phyloP scores from a whole-genome alignment of 2,797 vertebrate species.

The Glyptemys insculpta region DNA sequence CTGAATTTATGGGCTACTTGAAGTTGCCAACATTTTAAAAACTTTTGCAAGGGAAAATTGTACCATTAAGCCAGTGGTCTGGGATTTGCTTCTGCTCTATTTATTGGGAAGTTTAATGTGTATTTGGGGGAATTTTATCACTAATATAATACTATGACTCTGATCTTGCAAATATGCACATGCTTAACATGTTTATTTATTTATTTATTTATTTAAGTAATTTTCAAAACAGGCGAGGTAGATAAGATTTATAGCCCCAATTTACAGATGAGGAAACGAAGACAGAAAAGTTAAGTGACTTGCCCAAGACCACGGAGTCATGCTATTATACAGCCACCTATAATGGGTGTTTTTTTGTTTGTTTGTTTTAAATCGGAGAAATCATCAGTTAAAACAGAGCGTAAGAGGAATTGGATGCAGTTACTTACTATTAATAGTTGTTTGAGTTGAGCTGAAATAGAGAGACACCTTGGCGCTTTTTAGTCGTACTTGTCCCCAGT shows the following conservation, averaged over 20 bases:
- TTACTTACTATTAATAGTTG: constrained; percentile 84
- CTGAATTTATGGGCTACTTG: background rate
- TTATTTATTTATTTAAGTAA: too few relatives aligned
- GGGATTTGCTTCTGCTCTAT: background rate
- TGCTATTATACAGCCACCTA: accelerated
- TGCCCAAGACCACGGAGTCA: accelerated
- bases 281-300: background rate
- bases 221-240: background rate
- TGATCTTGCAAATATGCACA: background rate
- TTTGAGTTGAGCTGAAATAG: constrained; percentile 83
- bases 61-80: background rate
- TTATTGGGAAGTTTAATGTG: background rate
- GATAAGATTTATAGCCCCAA: background rate
- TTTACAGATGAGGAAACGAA: background rate
- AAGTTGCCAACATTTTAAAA: background rate
- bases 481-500: constrained; percentile 94
- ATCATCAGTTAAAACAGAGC: background rate
- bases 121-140: background rate
- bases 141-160: background rate
- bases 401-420: background rate
- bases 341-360: background rate
- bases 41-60: background rate
- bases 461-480: constrained; percentile 93
- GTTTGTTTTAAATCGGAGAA: background rate
- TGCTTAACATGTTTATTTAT: background rate